phyloP scores from a whole-genome alignment of 2,888 invertebrate species.

The Digitonthophagus gazella region DNA sequence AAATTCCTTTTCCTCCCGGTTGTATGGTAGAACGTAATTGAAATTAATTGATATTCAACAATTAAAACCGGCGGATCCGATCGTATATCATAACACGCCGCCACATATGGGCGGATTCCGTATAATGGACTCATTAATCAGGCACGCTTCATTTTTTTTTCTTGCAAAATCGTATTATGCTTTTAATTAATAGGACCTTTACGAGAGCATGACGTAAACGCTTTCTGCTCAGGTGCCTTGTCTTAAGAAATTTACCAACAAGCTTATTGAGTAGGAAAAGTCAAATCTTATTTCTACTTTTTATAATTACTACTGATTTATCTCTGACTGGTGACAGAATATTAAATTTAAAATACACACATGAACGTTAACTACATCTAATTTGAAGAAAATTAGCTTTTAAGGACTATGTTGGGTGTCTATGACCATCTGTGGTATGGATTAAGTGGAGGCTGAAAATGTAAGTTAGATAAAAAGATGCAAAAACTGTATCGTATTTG shows the following conservation, averaged over 20 bases:
- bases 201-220: not conserved
- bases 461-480: not conserved
- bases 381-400: not conserved
- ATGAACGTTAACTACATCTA: no score
- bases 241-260: not conserved
- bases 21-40: slow-evolving; percentile 5
- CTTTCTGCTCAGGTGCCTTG: not conserved
- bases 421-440: not conserved
- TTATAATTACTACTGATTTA: no score
- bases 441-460: not conserved
- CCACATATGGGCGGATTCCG: not conserved
- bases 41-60: slow-evolving; percentile 14
- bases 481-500: not conserved
- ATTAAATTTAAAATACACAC: no score
- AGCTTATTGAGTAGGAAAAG: no score
- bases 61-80: not conserved
- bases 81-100: slow-evolving; percentile 12
- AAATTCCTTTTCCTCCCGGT: slow-evolving; percentile 1
- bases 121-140: slow-evolving; percentile 6
- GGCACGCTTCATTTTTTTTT: not conserved
- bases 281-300: no score
- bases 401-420: not conserved
- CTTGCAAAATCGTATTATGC: not conserved
- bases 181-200: not conserved
- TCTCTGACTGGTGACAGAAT: not conserved